Percentiles rank a stretch among this genome's conserved stretches.
These are phyloP conservation scores for Troides aeacus DNA, from an alignment of 2,888 invertebrate species.

Conservation along the genomic window DNA sequence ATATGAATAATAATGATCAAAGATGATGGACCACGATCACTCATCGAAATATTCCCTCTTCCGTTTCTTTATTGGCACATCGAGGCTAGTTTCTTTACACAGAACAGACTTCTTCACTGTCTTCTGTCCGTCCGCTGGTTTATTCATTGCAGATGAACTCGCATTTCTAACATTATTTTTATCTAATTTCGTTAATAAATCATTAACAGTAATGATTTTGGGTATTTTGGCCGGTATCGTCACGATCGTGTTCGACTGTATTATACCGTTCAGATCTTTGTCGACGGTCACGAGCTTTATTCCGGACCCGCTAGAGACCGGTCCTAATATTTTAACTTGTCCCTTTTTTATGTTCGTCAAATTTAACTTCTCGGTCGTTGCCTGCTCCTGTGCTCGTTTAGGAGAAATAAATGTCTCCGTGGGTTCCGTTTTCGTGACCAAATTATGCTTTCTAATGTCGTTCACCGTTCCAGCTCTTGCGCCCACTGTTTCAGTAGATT, in stretches of 20 bases:
- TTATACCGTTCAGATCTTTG: slow-evolving; percentile 16
- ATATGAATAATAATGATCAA: not conserved
- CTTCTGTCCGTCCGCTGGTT: not conserved
- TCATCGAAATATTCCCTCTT: slow-evolving; percentile 11
- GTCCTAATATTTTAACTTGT: slow-evolving; percentile 2
- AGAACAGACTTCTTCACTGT: not conserved
- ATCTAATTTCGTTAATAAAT: slow-evolving; percentile 9
- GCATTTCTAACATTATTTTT: not conserved
- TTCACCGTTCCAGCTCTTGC: not conserved
- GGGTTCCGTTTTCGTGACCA: not conserved
- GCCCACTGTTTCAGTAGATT: not conserved
- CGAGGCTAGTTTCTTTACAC: not conserved
- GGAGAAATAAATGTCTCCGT: not conserved
- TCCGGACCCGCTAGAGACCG: not conserved
- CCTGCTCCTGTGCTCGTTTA: not conserved
- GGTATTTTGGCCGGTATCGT: not conserved
- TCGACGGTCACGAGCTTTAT: not conserved
- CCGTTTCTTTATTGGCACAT: slow-evolving; percentile 24
- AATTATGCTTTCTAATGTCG: not conserved
- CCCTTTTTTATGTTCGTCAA: slow-evolving; percentile 1
- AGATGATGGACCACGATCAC: not conserved
- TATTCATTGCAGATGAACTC: not conserved
- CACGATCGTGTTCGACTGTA: slow-evolving; percentile 4
- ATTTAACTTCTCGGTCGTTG: not conserved
- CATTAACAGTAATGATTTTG: slow-evolving; percentile 3